Evolutionary conservation across 1,140 invertebrate species (phyloP).

Genomic region (Drosophila auraria): DNA sequence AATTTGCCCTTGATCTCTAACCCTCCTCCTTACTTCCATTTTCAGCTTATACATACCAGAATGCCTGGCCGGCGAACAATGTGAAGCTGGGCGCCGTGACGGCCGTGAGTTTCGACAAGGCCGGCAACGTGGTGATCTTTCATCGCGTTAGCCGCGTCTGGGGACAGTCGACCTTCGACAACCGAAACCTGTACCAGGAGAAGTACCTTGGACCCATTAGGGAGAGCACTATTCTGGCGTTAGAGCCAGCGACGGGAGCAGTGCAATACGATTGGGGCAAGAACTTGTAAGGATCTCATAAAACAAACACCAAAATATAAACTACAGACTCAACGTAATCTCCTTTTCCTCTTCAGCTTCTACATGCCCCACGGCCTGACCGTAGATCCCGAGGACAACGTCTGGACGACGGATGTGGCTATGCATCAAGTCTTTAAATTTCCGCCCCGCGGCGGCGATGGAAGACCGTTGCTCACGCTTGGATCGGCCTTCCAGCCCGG

Average conservation of each 20-base stretch:
- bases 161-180: constrained; percentile 89
- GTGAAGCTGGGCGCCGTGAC: constrained; percentile 91
- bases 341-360: constrained; percentile 88
- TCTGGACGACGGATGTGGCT: constrained; percentile 96
- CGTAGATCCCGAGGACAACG: constrained; percentile 92
- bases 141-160: constrained; percentile 92
- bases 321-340: background rate
- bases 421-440: constrained; percentile 96
- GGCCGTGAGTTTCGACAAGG: constrained; percentile 91
- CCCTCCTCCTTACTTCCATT: background rate
- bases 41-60: constrained; percentile 76
- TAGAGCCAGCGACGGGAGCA: constrained; percentile 90
- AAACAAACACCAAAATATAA: background rate
- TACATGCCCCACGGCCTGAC: constrained; percentile 97
- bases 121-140: constrained; percentile 92
- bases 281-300: constrained; percentile 87
- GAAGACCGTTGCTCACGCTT: constrained; percentile 85
- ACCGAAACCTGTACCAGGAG: constrained; percentile 87
- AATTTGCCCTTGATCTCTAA: background rate
- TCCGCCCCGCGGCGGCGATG: constrained; percentile 84
- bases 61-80: constrained; percentile 86
- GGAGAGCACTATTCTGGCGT: constrained; percentile 90
- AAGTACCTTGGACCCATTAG: constrained; percentile 89
- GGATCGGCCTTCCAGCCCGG: constrained; percentile 92
- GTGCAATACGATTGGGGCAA: constrained; percentile 92